Percentiles rank a stretch among this genome's conserved stretches.
Conservation (phyloP, 2,797 vertebrate genomes). For the Falco berigora region DNA sequence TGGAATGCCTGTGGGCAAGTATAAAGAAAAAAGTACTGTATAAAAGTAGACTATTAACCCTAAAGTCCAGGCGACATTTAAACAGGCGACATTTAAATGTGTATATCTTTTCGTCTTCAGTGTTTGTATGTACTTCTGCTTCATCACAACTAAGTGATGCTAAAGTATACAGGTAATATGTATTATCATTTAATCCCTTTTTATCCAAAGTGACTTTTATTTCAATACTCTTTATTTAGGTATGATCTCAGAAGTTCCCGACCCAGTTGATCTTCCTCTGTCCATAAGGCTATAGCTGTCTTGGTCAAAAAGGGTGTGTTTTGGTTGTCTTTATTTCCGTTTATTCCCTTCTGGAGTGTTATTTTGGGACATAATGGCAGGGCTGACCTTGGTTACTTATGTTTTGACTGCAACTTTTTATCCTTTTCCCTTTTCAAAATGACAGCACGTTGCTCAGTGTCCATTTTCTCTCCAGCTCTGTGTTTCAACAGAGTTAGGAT, state of each 20-base stretch:
- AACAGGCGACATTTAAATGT: background rate
- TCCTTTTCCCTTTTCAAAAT: background rate
- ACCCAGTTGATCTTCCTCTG: background rate
- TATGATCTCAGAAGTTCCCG: background rate
- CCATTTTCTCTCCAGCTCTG: background rate
- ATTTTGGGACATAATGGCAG: conserved; percentile 10
- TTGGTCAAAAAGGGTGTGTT: background rate
- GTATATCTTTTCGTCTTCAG: background rate
- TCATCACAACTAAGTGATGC: background rate
- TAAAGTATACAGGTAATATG: background rate
- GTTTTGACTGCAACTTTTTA: background rate
- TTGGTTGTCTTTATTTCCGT: background rate
- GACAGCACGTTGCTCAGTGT: background rate
- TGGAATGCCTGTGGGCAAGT: background rate
- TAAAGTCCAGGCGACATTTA: background rate
- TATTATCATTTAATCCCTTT: background rate
- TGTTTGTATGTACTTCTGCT: background rate
- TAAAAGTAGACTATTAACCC: background rate
- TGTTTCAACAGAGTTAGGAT: background rate
- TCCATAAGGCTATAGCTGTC: background rate
- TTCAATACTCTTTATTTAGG: background rate
- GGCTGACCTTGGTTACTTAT: background rate
- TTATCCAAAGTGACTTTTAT: background rate
- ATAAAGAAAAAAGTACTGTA: background rate
- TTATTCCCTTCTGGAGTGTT: background rate